Conservation (phyloP, 2,797 vertebrate genomes). For the Danio tinwini region DNA sequence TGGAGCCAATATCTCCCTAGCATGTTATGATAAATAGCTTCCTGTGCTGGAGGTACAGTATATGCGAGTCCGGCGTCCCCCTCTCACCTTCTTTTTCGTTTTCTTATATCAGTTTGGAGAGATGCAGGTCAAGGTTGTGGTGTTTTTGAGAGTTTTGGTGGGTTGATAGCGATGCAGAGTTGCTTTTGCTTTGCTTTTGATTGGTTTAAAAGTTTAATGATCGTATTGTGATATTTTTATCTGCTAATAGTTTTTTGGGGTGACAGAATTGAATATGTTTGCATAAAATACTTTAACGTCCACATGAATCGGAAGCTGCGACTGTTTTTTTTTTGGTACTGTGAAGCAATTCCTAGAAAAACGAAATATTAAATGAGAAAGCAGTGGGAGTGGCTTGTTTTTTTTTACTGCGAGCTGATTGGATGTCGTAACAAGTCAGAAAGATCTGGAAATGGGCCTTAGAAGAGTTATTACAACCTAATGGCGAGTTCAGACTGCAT, state of each 20-base stretch:
- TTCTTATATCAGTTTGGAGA: slow-evolving; percentile 25
- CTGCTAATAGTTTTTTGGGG: neutral
- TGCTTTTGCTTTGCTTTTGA: neutral
- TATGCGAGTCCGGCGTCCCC: slow-evolving; percentile 72
- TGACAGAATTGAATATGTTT: neutral
- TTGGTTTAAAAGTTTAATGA: neutral
- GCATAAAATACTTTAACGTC: too few species aligned
- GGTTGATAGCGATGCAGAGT: neutral
- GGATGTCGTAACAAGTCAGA: too few species aligned
- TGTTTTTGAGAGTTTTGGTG: slow-evolving; percentile 9
- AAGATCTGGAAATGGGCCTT: too few species aligned
- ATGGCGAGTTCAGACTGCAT: too few species aligned
- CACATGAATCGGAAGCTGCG: too few species aligned
- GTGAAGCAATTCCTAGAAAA: too few species aligned
- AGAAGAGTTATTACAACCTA: too few species aligned
- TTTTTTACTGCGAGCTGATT: too few species aligned
- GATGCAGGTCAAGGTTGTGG: slow-evolving; percentile 28
- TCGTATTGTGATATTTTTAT: neutral
- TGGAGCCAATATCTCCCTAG: slow-evolving; percentile 85
- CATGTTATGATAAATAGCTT: slow-evolving; percentile 91
- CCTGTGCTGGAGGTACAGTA: slow-evolving; percentile 82
- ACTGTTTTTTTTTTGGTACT: too few species aligned
- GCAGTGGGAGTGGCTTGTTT: too few species aligned
- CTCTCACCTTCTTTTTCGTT: neutral
- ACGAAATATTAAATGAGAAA: too few species aligned